Percentiles rank a stretch among this genome's conserved stretches.
Conservation (phyloP, 2,113 vertebrate genomes). For the Ardeotis arabs region DNA sequence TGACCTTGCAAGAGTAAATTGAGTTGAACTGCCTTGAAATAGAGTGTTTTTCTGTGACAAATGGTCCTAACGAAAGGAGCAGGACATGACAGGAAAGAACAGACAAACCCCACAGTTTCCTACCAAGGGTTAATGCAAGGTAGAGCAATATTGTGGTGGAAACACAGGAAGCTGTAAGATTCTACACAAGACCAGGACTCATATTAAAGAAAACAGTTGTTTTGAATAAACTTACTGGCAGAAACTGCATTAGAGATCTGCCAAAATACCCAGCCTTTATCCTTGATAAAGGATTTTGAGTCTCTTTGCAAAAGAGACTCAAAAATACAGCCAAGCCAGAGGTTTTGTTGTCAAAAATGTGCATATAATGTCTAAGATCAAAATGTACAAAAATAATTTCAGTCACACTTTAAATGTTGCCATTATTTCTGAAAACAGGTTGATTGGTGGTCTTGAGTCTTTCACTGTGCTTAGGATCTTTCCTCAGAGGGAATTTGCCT, state of each 20-base stretch:
- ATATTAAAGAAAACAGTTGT: not conserved
- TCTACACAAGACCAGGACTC: not conserved
- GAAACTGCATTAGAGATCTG: constrained; percentile 20
- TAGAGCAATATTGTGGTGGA: constrained; percentile 14
- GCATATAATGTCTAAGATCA: not conserved
- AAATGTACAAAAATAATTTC: not conserved
- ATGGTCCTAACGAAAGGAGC: not conserved
- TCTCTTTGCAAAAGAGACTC: not conserved
- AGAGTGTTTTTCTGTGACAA: not conserved
- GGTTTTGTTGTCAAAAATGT: not conserved
- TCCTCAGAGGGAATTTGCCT: not conserved
- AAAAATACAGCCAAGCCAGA: constrained; percentile 9
- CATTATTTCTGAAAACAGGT: not conserved
- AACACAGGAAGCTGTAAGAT: not conserved
- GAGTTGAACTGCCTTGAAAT: not conserved
- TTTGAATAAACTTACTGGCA: constrained; percentile 38
- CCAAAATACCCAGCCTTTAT: constrained; percentile 19
- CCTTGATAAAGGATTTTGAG: not conserved
- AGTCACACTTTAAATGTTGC: not conserved
- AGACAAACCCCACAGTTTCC: not conserved
- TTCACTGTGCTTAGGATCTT: not conserved
- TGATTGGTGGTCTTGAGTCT: not conserved
- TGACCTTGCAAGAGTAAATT: not conserved
- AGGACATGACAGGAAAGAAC: not conserved
- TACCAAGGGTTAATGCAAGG: not conserved